phyloP scores from a whole-genome alignment of 2,113 vertebrate genomes.

The Catharus bicknelli region DNA sequence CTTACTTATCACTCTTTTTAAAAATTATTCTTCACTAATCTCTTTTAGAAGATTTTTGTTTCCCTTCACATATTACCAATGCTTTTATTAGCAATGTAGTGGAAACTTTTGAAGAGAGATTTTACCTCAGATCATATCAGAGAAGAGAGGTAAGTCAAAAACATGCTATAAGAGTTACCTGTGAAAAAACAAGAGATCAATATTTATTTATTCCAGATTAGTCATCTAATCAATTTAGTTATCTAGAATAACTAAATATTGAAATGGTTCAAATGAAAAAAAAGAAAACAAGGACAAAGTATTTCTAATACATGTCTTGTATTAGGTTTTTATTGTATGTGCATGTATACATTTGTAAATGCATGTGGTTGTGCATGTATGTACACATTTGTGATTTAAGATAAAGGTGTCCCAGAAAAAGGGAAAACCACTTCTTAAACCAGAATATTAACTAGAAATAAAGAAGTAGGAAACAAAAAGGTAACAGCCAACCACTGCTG shows the following conservation, averaged over 20 bases:
- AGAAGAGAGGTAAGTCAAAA: background rate
- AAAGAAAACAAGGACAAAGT: background rate
- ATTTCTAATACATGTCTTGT: background rate
- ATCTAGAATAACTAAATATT: background rate
- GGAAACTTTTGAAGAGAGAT: background rate
- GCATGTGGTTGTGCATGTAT: rapidly evolving
- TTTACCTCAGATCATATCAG: background rate
- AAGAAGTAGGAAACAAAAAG: background rate
- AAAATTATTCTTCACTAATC: background rate
- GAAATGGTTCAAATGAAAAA: background rate
- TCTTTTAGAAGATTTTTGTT: background rate
- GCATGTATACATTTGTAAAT: rapidly evolving
- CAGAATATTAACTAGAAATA: background rate
- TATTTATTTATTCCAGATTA: no score
- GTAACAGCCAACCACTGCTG: background rate
- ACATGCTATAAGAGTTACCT: background rate
- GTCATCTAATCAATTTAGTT: background rate
- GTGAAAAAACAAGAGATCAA: background rate
- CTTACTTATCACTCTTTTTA: background rate
- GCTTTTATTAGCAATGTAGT: background rate
- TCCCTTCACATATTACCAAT: background rate
- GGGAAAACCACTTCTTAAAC: background rate
- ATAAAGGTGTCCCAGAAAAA: background rate
- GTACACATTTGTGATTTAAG: background rate
- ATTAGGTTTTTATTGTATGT: background rate